Evolutionary conservation across 2,113 vertebrate species (phyloP).

Genomic region (Gopherus flavomarginatus): DNA sequence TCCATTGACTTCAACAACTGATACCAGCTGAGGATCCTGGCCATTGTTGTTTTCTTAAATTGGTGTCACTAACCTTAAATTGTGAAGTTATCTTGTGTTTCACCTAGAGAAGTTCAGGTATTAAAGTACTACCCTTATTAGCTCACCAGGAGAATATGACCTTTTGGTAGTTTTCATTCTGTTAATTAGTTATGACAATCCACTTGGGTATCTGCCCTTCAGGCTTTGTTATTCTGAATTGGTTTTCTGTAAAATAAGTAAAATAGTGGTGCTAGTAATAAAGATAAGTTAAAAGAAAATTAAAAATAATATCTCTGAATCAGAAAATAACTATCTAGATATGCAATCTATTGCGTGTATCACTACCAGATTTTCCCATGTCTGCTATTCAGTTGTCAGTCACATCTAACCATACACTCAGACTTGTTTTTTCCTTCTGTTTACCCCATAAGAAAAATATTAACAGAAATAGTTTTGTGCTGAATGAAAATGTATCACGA

Average conservation of each 20-base stretch:
- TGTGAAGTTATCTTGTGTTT: background rate
- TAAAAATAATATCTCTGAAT: background rate
- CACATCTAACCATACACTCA: background rate
- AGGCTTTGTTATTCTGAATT: background rate
- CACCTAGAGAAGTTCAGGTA: background rate
- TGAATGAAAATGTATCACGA: background rate
- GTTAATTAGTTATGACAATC: background rate
- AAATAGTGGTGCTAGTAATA: background rate
- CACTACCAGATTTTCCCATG: background rate
- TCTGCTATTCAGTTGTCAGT: background rate
- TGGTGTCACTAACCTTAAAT: background rate
- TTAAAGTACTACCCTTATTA: background rate
- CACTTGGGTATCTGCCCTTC: background rate
- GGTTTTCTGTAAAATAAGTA: background rate
- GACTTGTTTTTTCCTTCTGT: background rate
- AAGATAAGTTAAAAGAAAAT: background rate
- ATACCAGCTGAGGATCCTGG: background rate
- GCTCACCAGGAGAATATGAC: background rate
- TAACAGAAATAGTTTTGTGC: background rate
- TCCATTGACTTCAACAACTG: background rate
- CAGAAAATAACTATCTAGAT: background rate
- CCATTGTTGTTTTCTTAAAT: background rate
- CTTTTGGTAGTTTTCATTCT: background rate
- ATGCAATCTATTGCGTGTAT: background rate
- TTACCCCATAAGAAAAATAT: background rate